Evolutionary conservation across 37 sponge, comb jelly and placozoan genomes (phyloP).

Genomic region (Axinella damicornis): DNA sequence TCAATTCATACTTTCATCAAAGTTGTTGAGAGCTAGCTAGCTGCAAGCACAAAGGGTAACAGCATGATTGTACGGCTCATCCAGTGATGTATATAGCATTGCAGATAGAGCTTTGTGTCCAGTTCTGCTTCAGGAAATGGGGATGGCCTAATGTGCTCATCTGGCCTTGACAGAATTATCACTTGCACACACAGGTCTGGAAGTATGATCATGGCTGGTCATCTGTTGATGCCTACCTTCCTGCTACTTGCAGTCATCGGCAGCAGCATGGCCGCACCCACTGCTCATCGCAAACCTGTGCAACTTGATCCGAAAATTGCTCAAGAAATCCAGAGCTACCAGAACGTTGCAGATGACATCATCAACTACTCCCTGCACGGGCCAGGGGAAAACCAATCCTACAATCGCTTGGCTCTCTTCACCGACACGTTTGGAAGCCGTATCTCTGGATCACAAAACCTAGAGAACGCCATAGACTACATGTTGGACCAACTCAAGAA

Average conservation of each 20-base stretch:
- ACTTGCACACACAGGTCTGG: too few relatives aligned
- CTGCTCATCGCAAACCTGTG: too few relatives aligned
- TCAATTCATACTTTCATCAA: too few relatives aligned
- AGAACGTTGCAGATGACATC: constrained; percentile 40
- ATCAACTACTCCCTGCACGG: constrained; percentile 55
- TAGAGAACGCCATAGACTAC: constrained; percentile 75
- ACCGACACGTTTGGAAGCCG: constrained; percentile 65
- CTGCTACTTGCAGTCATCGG: background rate
- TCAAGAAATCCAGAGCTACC: constrained; percentile 43
- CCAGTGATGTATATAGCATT: too few relatives aligned
- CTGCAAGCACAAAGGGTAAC: too few relatives aligned
- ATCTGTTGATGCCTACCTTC: background rate
- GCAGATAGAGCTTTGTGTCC: too few relatives aligned
- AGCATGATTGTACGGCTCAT: too few relatives aligned
- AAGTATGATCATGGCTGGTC: too few relatives aligned
- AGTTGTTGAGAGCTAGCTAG: too few relatives aligned
- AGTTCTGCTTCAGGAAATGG: too few relatives aligned
- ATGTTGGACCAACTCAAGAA: constrained; percentile 51
- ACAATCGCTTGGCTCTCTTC: constrained; percentile 67
- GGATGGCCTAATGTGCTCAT: too few relatives aligned
- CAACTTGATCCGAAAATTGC: constrained; percentile 9
- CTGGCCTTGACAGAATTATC: too few relatives aligned
- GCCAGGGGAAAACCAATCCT: constrained; percentile 64
- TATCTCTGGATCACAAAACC: constrained; percentile 57
- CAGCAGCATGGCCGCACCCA: background rate